Conservation (phyloP, 2,113 vertebrate genomes). For the Dolichotis patagonum region DNA sequence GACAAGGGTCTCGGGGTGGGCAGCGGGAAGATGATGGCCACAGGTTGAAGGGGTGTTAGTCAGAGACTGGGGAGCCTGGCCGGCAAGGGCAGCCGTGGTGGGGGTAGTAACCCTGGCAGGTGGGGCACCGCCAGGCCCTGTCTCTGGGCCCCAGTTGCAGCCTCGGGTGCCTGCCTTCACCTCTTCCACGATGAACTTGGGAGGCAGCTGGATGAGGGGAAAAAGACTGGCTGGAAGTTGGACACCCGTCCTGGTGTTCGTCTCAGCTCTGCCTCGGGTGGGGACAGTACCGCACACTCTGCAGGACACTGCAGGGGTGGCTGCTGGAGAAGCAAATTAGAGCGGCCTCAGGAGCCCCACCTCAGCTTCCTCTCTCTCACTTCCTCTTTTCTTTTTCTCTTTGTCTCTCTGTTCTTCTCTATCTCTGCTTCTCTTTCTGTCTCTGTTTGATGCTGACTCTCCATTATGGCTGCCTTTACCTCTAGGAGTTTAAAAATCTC, state of each 20-base stretch:
- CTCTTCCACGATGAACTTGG: not conserved
- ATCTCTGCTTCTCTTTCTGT: not conserved
- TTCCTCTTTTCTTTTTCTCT: not conserved
- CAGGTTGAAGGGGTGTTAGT: slow-evolving; percentile 51
- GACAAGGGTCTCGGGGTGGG: not conserved
- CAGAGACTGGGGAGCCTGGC: not conserved
- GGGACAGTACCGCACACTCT: not conserved
- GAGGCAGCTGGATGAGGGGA: not conserved
- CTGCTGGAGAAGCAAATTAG: not conserved
- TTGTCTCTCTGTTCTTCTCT: slow-evolving; percentile 5
- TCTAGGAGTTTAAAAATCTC: not conserved
- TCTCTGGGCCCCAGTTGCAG: not conserved
- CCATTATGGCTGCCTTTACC: not conserved
- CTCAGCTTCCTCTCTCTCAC: not conserved
- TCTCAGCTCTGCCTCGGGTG: not conserved
- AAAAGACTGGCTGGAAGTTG: not conserved
- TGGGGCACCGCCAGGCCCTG: not conserved
- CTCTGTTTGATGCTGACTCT: not conserved
- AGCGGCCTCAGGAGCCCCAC: not conserved
- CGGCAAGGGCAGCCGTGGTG: not conserved
- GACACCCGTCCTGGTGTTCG: not conserved
- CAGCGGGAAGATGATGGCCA: slow-evolving; percentile 5
- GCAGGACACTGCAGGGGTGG: not conserved
- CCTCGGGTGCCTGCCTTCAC: not conserved
- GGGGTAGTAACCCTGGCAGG: not conserved